Base-by-base conservation (phyloP, 2,888 invertebrate species). In the Zygogramma bicolorata region DNA sequence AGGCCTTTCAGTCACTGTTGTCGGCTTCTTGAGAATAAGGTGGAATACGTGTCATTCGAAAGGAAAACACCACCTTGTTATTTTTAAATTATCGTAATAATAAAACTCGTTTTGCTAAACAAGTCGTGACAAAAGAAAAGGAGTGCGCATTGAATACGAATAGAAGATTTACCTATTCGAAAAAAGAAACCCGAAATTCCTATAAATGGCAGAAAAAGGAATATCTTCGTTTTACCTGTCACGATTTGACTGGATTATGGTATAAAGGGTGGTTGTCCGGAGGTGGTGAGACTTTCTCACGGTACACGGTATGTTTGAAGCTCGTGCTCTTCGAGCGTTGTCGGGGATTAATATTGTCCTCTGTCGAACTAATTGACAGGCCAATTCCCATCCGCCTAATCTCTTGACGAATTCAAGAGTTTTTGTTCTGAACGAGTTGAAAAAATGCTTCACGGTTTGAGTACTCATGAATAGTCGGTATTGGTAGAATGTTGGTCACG, bases 141-240 rank as follows among this genome's bases (percentile, higher is more conserved):
- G 53, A 53, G 53, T 53, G 25, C 53, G 53, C n/a, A 25, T 27
- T 27, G 25, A 53, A 53, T 53, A 53, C 25, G 20, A 34, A 61
- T n/a, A 42, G 22, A 3, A 62, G 62, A 62, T 13, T 62, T 62
- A 62, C 62, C 61, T 61, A 25, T 62, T 42, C 42, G 27, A 27
- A 15, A 53, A 53, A 67, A 71, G 65, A 61, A 67, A 66, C 59
- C 65, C 71, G 66, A 71, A 71, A 71, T 71, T 71, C 71, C 60
- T 20, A 71, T 62, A 71, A 71, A 71, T 71, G 66, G 18, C 62
- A 57, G 62, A 69, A 60, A 73, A 59, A 59, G 63, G 60, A 68
- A 72, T 65, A 60, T 22, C 57, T 60, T 72, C 72, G 68, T 72
- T 73, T 65, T 73, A 73, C 73, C 73, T 73, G 73, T 73, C 73